Percentiles rank a stretch among this genome's conserved stretches.
These are phyloP conservation scores for Bufo gargarizans DNA, from an alignment of 2,113 vertebrate species.

Conservation along the genomic window DNA sequence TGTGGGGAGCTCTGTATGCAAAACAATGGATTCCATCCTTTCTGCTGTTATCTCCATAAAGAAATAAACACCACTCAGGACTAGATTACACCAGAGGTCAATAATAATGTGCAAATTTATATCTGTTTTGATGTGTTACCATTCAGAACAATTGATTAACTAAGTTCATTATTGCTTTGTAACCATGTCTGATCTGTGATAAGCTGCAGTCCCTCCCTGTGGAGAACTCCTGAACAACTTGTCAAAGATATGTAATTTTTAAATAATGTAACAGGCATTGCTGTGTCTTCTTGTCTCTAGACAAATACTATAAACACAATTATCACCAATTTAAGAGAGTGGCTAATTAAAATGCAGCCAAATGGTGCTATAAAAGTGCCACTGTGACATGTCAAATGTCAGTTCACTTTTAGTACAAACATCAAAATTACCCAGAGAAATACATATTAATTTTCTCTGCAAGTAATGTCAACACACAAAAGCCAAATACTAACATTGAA, in stretches of 20 bases:
- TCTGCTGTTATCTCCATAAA: slow-evolving; percentile 2
- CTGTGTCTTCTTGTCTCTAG: slow-evolving; percentile 54
- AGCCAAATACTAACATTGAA: not conserved
- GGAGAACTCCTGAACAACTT: slow-evolving; percentile 60
- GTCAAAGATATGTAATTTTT: slow-evolving; percentile 62
- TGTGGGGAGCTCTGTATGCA: not conserved
- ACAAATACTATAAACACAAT: slow-evolving; percentile 42
- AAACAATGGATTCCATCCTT: not conserved
- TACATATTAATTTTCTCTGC: slow-evolving; percentile 9
- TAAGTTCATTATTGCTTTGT: slow-evolving; percentile 64
- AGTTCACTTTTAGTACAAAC: slow-evolving; percentile 4
- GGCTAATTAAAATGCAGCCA: slow-evolving; percentile 37
- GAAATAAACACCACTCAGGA: not conserved
- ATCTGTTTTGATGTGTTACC: slow-evolving; percentile 57
- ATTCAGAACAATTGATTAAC: slow-evolving; percentile 62
- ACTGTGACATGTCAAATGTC: slow-evolving; percentile 45
- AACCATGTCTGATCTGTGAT: slow-evolving; percentile 58
- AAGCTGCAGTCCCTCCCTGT: slow-evolving; percentile 57
- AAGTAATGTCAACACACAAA: slow-evolving; percentile 14
- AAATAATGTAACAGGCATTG: slow-evolving; percentile 57
- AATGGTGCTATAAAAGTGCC: not conserved
- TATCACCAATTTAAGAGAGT: slow-evolving; percentile 29
- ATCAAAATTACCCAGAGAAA: not conserved
- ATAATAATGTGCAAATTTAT: slow-evolving; percentile 58
- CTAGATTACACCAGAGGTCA: slow-evolving; percentile 51